phyloP scores from a whole-genome alignment of 2,113 vertebrate species.

The Albula goreensis region DNA sequence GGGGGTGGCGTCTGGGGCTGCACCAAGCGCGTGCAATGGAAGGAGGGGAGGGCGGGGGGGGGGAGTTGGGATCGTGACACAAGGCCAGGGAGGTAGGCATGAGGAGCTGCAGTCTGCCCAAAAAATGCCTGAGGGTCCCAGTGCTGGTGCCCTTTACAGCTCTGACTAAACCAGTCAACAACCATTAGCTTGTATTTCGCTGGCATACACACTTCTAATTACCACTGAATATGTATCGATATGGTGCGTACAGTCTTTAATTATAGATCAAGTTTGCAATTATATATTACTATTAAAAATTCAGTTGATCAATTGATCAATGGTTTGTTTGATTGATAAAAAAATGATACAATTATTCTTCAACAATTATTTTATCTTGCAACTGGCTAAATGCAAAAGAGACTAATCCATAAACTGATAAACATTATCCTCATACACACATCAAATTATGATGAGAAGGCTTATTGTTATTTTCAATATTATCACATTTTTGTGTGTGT shows the following conservation, averaged over 20 bases:
- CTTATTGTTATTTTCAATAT: too few species aligned
- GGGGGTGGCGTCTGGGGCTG: background rate
- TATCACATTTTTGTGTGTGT: too few species aligned
- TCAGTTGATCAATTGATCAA: background rate
- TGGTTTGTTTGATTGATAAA: too few species aligned
- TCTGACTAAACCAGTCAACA: background rate
- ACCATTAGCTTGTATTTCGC: background rate
- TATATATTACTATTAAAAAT: background rate
- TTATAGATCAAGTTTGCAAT: background rate
- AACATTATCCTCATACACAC: too few species aligned
- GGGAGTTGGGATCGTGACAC: background rate
- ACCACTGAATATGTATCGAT: background rate
- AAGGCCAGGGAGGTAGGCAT: background rate
- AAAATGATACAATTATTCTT: too few species aligned
- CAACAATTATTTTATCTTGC: too few species aligned
- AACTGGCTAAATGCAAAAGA: too few species aligned
- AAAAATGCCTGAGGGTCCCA: conserved; percentile 1
- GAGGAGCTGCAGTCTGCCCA: background rate
- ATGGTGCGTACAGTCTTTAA: background rate
- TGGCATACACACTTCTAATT: background rate
- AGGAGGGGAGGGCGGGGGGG: background rate
- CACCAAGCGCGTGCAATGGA: background rate
- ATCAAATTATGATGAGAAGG: too few species aligned
- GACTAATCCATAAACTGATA: too few species aligned
- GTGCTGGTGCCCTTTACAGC: background rate